Evolutionary conservation across 2,113 vertebrate genomes (phyloP).

Genomic region (Oceanodroma tethys): DNA sequence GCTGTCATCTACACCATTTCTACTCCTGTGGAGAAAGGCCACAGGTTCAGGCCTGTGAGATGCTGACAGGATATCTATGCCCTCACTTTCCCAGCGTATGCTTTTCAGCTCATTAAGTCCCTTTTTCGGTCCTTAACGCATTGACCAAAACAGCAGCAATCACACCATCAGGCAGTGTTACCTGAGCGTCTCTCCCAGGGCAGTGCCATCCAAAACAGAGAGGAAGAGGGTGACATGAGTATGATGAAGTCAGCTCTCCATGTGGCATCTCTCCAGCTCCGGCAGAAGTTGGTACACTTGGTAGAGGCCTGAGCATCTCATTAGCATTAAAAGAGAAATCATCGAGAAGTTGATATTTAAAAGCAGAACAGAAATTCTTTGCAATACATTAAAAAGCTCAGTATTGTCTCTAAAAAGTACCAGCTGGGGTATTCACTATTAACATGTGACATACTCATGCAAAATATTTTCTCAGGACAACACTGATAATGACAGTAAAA

Average conservation of each 20-base stretch:
- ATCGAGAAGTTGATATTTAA: neutral
- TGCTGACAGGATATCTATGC: neutral
- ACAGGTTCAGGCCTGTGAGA: neutral
- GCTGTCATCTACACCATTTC: neutral
- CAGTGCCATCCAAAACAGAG: neutral
- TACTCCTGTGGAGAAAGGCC: neutral
- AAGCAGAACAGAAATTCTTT: neutral
- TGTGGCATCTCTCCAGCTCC: neutral
- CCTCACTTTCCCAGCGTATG: neutral
- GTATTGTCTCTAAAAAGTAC: neutral
- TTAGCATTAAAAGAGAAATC: neutral
- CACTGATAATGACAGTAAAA: neutral
- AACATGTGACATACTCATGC: neutral
- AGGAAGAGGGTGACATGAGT: neutral
- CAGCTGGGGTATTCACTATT: neutral
- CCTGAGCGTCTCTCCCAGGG: too few species aligned
- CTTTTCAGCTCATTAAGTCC: neutral
- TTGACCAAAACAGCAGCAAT: neutral
- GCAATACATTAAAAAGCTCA: neutral
- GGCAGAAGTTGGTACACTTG: neutral
- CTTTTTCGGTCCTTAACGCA: neutral
- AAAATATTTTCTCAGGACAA: neutral
- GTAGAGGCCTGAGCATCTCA: neutral
- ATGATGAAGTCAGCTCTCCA: neutral
- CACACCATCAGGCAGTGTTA: neutral